Percentiles rank a stretch among this genome's conserved stretches.
Conservation (phyloP, 2,113 vertebrate species). For the Catharus bicknelli region DNA sequence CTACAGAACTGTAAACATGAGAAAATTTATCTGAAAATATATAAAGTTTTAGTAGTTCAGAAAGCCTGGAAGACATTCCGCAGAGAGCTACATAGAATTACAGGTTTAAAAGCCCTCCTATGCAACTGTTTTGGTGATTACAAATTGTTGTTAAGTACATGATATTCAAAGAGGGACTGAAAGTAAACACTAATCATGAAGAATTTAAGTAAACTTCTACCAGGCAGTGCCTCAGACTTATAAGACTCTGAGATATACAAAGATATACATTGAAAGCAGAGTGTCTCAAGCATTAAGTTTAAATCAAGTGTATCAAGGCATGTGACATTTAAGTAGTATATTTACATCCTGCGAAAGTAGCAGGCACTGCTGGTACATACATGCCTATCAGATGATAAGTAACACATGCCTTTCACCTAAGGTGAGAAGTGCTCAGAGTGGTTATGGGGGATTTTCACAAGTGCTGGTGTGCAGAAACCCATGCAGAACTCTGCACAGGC, state of each 20-base stretch:
- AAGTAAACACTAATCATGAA: neutral
- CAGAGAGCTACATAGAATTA: neutral
- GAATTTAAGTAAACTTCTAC: neutral
- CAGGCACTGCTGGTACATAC: neutral
- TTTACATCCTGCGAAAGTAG: neutral
- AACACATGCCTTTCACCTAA: neutral
- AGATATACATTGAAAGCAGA: neutral
- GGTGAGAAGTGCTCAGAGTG: neutral
- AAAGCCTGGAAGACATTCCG: neutral
- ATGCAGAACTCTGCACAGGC: neutral
- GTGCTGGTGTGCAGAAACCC: neutral
- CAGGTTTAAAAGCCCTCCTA: neutral
- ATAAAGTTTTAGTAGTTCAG: neutral
- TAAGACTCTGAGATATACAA: neutral
- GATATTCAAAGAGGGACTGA: neutral
- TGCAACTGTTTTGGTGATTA: neutral
- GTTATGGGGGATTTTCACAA: neutral
- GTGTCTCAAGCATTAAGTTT: neutral
- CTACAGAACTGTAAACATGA: neutral
- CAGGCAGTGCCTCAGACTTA: neutral
- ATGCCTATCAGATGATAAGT: neutral
- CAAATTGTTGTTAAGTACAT: neutral
- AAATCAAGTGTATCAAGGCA: neutral
- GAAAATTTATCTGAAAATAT: neutral
- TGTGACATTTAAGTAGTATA: neutral